phyloP scores from a whole-genome alignment of 2,113 vertebrate species.

The Phycodurus eques region DNA sequence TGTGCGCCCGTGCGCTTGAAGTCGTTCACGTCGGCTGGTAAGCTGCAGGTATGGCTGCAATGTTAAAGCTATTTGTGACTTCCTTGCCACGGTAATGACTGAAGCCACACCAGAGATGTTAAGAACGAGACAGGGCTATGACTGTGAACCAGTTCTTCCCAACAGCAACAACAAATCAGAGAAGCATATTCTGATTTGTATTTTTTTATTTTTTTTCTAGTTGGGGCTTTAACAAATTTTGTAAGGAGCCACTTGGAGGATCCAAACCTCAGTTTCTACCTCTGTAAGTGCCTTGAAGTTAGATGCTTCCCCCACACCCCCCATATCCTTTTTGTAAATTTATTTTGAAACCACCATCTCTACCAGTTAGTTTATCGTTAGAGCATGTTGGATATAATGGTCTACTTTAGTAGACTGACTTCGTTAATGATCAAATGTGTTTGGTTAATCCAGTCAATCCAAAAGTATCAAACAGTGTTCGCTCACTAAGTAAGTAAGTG shows the following conservation, averaged over 20 bases:
- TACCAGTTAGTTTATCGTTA: background rate
- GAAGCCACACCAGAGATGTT: slow-evolving; percentile 49
- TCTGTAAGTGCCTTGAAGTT: slow-evolving; percentile 85
- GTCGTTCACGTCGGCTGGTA: slow-evolving; percentile 59
- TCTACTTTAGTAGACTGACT: background rate
- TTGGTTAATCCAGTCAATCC: background rate
- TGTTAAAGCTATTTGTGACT: slow-evolving; percentile 53
- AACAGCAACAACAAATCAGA: too few species aligned
- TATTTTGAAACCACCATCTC: background rate
- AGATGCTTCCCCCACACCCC: slow-evolving; percentile 57
- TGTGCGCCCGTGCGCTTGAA: slow-evolving; percentile 17
- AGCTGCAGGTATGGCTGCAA: slow-evolving; percentile 38
- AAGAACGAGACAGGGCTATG: slow-evolving; percentile 17
- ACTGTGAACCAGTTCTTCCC: too few species aligned
- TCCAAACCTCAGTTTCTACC: slow-evolving; percentile 79
- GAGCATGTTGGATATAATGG: background rate
- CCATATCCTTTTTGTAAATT: background rate
- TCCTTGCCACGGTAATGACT: slow-evolving; percentile 51
- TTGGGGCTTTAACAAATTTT: slow-evolving; percentile 80
- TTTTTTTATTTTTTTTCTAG: slow-evolving; percentile 65
- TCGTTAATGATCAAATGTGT: background rate
- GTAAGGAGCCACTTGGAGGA: slow-evolving; percentile 82
- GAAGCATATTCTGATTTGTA: slow-evolving; percentile 5
- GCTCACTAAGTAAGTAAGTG: too few species aligned
- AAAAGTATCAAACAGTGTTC: background rate